Evolutionary conservation across 2,888 invertebrate genomes (phyloP), one percentile per base, ranked within the genome.

Genomic region (Pseudanteris insignis): DNA sequence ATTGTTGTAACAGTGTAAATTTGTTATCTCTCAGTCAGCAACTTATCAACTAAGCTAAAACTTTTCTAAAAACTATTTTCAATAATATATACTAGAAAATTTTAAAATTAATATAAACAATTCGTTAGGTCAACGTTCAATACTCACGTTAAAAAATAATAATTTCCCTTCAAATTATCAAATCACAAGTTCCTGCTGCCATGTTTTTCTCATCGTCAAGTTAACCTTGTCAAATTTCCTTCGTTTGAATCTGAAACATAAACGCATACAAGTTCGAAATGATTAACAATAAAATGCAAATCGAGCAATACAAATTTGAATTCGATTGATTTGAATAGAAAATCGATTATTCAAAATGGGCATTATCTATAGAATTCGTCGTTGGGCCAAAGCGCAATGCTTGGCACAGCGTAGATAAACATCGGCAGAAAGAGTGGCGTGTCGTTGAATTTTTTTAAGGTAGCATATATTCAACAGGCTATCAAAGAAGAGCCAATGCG

Each of bases 151-250:
- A 24, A 37, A 38, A 18, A 14, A 10, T 13, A n/a, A 13, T 11
- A 21, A 5, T 48, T 44, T 43, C 2, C 6, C 12, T 11, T 58
- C 33, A 50, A 50, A 29, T 34, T 18, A 6, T 18, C n/a, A 30
- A 41, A 51, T 61, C 48, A 68, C 73, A 73, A 67, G 75, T 71
- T 60, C 71, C 74, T 40, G 70, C 73, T 68, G 74, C 74, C 76
- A 76, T 76, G 57, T 50, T 26, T 2, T 21, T 40, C n/a, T 26
- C 25, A 24, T 4, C 21, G 7, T 26, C 10, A n/a, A n/a, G n/a
- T 26, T 26, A 26, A n/a, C 30, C 2, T 30, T 12, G 21, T 50
- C 32, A 28, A 34, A 41, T 41, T 32, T 9, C 11, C n/a, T 6
- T n/a, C 8, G 8, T 9, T 12, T 21, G 24, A 10, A 29, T 48